phyloP scores from a whole-genome alignment of 1,140 invertebrate genomes.

The Meloidogyne chitwoodi region DNA sequence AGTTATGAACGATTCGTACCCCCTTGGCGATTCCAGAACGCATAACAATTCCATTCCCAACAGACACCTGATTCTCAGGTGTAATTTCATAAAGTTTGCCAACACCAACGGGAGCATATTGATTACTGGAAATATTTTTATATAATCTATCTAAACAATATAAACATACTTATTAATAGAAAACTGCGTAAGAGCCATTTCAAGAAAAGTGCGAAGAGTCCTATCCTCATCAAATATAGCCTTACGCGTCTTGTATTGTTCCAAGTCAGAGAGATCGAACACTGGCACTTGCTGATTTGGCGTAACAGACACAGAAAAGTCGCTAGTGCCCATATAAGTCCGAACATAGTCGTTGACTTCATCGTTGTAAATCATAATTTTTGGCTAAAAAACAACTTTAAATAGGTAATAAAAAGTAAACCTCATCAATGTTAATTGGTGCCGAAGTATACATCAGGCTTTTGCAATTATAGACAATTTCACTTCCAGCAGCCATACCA shows the following conservation, averaged over 20 bases:
- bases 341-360: conserved; percentile 33
- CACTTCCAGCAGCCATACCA: conserved; percentile 25
- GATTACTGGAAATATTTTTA: conserved; percentile 21
- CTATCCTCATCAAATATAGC: conserved; percentile 36
- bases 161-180: conserved; percentile 26
- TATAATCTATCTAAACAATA: conserved; percentile 1
- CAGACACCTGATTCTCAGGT: conserved; percentile 19
- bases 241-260: conserved; percentile 23
- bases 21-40: conserved; percentile 34
- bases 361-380: conserved; percentile 20
- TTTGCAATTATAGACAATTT: conserved; percentile 33
- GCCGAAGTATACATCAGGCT: conserved; percentile 30
- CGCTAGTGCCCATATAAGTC: neutral
- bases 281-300: conserved; percentile 18
- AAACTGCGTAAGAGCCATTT: conserved; percentile 30
- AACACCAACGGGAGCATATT: conserved; percentile 28
- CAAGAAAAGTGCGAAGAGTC: conserved; percentile 31
- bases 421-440: conserved; percentile 11
- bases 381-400: conserved; percentile 14
- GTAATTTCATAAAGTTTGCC: conserved; percentile 32
- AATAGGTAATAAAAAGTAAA: neutral
- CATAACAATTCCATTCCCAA: conserved; percentile 29
- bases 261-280: conserved; percentile 18
- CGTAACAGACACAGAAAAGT: conserved; percentile 27
- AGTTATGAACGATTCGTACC: conserved; percentile 31